These are phyloP conservation scores for Sminthurinus aureus DNA, from an alignment of 2,888 invertebrate genomes.

Conservation along the genomic window DNA sequence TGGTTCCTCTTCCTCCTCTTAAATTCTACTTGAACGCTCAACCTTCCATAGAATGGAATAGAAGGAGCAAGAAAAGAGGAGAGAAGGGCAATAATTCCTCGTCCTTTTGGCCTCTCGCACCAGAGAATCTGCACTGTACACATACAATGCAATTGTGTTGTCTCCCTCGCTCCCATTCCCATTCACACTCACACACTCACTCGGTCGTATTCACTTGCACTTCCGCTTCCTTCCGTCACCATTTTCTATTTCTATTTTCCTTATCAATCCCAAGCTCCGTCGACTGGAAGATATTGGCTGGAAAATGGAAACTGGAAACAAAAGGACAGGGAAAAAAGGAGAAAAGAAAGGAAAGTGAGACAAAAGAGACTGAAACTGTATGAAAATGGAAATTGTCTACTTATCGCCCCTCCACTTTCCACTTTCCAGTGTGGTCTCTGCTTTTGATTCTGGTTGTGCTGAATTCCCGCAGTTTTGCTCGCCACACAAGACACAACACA, in stretches of 20 bases:
- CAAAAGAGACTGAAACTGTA: no score
- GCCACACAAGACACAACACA: no score
- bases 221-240: slow-evolving; percentile 8
- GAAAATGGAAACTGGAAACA: background rate
- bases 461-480: background rate
- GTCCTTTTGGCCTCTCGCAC: background rate
- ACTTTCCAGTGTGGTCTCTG: background rate
- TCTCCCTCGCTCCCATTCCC: no score
- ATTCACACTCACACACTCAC: no score
- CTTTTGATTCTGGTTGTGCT: background rate
- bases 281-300: slow-evolving; percentile 42
- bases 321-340: background rate
- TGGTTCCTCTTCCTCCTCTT: background rate
- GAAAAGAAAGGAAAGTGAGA: no score
- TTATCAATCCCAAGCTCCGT: slow-evolving; percentile 43
- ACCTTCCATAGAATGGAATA: background rate
- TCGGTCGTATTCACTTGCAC: no score
- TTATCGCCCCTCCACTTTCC: background rate
- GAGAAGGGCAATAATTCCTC: background rate
- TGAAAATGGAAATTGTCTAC: no score
- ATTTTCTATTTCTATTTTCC: slow-evolving; percentile 22
- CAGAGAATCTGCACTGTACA: background rate
- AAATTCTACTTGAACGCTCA: background rate
- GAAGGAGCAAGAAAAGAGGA: background rate
- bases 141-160: no score